phyloP scores from a whole-genome alignment of 2,888 invertebrate species.

The Platycnemis pennipes region DNA sequence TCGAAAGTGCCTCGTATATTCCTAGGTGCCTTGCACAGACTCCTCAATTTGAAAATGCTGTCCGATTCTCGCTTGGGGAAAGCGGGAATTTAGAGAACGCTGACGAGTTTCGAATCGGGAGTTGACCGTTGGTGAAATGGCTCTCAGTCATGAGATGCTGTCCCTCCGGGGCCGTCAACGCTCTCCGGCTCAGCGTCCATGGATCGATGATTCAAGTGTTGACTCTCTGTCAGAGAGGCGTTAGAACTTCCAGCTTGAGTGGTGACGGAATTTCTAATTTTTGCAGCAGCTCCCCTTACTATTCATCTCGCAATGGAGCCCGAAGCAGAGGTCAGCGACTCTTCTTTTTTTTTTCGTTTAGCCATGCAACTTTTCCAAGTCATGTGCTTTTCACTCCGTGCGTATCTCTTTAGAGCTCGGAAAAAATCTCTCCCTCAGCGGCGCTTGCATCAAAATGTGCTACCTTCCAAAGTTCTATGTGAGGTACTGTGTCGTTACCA shows the following conservation, averaged over 20 bases:
- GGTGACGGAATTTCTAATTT: slow-evolving; percentile 6
- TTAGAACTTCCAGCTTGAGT: neutral
- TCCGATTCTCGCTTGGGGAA: neutral
- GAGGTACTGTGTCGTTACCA: neutral
- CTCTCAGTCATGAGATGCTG: neutral
- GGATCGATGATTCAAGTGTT: slow-evolving; percentile 3
- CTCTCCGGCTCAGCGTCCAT: neutral
- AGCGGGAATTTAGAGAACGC: neutral
- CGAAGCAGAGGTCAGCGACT: neutral
- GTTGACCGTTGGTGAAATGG: neutral
- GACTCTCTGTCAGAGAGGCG: neutral
- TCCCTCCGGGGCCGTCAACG: neutral
- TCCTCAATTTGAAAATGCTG: neutral
- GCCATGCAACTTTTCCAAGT: neutral
- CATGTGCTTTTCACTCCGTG: neutral
- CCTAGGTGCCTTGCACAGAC: neutral
- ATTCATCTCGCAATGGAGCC: neutral
- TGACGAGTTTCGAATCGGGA: neutral
- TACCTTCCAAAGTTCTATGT: neutral
- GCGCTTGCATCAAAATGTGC: neutral
- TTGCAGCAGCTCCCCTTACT: neutral
- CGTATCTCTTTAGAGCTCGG: neutral
- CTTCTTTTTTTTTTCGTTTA: neutral
- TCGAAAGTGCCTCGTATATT: too few species aligned
- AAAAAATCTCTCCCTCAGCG: neutral